A percentile compares a stretch with the other conserved stretches of the same genome.
Evolutionary conservation across 2,797 vertebrate species (phyloP).

Genomic region (Myotis daubentonii): DNA sequence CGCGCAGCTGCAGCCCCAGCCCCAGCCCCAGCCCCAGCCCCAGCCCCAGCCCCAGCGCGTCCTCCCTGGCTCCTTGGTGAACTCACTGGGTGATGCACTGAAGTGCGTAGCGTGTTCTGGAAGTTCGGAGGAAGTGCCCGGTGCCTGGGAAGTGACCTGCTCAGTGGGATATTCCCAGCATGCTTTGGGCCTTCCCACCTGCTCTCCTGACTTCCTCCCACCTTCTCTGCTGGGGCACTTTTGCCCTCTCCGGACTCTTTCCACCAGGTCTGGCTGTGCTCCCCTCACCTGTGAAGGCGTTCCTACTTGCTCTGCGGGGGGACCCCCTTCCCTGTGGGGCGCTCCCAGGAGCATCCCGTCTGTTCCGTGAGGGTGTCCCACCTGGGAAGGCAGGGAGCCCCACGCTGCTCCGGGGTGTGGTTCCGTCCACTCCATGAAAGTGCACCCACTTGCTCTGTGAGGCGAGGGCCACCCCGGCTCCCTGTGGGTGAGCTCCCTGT

Average conservation of each 20-base stretch:
- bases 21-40: background rate
- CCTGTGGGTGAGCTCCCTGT: background rate
- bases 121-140: background rate
- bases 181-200: background rate
- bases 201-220: background rate
- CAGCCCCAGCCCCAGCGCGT: background rate
- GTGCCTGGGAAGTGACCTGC: background rate
- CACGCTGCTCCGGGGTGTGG: background rate
- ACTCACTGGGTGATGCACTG: background rate
- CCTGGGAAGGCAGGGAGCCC: background rate
- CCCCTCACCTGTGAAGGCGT: background rate
- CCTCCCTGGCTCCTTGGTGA: background rate
- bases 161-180: background rate
- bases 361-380: background rate
- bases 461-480: accelerated
- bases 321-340: background rate
- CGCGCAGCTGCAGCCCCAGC: background rate
- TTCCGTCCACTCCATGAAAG: background rate
- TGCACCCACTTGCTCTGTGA: background rate
- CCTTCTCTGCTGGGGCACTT: background rate
- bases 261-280: background rate
- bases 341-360: background rate
- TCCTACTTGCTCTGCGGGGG: background rate
- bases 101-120: background rate
- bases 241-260: background rate